Conservation (phyloP, 1,140 invertebrate species). For the Drosophila quadrilineata region DNA sequence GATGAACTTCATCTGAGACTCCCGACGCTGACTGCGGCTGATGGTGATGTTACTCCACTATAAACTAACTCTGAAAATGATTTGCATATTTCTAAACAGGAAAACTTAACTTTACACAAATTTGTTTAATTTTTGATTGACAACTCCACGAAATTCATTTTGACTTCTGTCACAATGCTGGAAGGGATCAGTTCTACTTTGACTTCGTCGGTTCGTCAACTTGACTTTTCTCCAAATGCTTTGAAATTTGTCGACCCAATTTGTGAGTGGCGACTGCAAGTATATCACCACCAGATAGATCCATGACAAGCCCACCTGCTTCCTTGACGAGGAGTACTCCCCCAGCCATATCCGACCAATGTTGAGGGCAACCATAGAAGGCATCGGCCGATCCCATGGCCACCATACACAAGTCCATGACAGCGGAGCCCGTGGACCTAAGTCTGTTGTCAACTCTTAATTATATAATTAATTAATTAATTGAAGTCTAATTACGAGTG, state of each 20-base stretch:
- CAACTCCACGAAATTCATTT: background rate
- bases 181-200: background rate
- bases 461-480: background rate
- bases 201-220: slow-evolving; percentile 4
- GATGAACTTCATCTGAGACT: too few species aligned
- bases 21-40: too few species aligned
- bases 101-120: too few species aligned
- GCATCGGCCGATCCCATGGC: slow-evolving; percentile 92
- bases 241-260: slow-evolving; percentile 87
- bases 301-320: slow-evolving; percentile 94
- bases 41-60: too few species aligned
- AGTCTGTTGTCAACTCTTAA: slow-evolving; percentile 84
- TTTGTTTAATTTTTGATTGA: too few species aligned
- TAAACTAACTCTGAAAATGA: too few species aligned
- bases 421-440: slow-evolving; percentile 92
- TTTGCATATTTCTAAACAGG: too few species aligned
- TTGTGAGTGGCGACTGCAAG: slow-evolving; percentile 88
- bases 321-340: slow-evolving; percentile 93
- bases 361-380: slow-evolving; percentile 94
- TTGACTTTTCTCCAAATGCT: slow-evolving; percentile 78
- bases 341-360: slow-evolving; percentile 94
- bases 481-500: slow-evolving; percentile 12
- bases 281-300: slow-evolving; percentile 90
- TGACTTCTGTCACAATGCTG: background rate
- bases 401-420: slow-evolving; percentile 94